A percentile compares a stretch with the other conserved stretches of the same genome.
phyloP scores from a whole-genome alignment of 53 echinoderm and acorn worm genomes.

The Actinopyga echinites region DNA sequence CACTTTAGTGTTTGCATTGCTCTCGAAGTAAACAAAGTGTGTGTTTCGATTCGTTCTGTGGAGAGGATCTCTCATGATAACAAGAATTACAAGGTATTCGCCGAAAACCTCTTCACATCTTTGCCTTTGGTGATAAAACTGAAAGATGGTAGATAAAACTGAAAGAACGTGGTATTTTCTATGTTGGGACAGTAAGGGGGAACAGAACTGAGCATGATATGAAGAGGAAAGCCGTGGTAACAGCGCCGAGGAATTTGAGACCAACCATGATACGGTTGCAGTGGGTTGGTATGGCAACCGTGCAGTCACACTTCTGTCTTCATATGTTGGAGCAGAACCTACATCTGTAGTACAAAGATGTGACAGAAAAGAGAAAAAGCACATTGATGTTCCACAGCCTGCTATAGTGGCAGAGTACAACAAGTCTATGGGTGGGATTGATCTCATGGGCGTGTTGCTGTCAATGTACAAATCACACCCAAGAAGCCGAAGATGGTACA shows the following conservation, averaged over 20 bases:
- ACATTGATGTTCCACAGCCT: constrained; percentile 22
- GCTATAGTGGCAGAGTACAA: constrained; percentile 31
- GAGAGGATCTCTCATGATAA: too few relatives aligned
- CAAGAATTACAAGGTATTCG: too few relatives aligned
- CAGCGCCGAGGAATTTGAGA: constrained; percentile 35
- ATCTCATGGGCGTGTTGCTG: constrained; percentile 29
- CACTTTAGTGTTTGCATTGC: too few relatives aligned
- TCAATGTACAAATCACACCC: constrained; percentile 32
- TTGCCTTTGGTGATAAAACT: not conserved
- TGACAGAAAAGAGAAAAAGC: constrained; percentile 24
- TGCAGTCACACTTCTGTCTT: constrained; percentile 54
- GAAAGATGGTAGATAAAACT: too few relatives aligned
- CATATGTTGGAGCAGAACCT: constrained; percentile 51
- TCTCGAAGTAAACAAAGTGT: too few relatives aligned
- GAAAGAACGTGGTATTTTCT: constrained; percentile 51
- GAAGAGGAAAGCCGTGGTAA: constrained; percentile 37
- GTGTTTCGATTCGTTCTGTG: too few relatives aligned
- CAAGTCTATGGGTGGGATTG: constrained; percentile 54
- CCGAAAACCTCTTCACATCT: constrained; percentile 26
- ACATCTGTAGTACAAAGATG: constrained; percentile 32
- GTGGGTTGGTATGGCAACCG: constrained; percentile 62
- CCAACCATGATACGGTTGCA: not conserved
- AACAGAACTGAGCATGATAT: constrained; percentile 50
- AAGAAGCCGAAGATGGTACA: constrained; percentile 45
- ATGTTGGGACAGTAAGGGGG: constrained; percentile 47